phyloP scores from a whole-genome alignment of 2,888 invertebrate species.

The Cremastinae sp. region DNA sequence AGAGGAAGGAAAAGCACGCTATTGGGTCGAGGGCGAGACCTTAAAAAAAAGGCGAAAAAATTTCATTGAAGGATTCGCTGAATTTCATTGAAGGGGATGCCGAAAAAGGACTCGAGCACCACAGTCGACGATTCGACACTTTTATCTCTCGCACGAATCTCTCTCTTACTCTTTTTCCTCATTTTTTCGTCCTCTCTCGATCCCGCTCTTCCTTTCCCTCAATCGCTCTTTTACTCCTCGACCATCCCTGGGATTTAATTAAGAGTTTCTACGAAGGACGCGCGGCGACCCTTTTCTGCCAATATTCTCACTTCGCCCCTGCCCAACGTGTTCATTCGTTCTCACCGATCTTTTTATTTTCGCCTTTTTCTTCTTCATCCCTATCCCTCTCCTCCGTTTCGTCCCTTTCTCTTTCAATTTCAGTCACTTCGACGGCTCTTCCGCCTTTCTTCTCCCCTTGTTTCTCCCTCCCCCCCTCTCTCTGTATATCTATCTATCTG shows the following conservation, averaged over 20 bases:
- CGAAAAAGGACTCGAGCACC: slow-evolving; percentile 39
- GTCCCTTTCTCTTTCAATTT: slow-evolving; percentile 29
- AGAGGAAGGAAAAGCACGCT: slow-evolving; percentile 26
- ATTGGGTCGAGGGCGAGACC: slow-evolving; percentile 63
- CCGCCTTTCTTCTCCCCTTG: slow-evolving; percentile 9
- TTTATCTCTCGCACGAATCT: slow-evolving; percentile 54
- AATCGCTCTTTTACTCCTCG: background rate
- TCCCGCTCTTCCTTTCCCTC: slow-evolving; percentile 10
- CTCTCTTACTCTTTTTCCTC: slow-evolving; percentile 1
- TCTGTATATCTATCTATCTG: slow-evolving; percentile 6
- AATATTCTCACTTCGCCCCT: slow-evolving; percentile 42
- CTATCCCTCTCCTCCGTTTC: slow-evolving; percentile 7
- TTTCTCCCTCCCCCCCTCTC: slow-evolving; percentile 1
- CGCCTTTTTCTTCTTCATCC: background rate
- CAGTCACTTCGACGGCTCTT: slow-evolving; percentile 46
- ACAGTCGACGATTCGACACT: slow-evolving; percentile 44
- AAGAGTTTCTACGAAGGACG: slow-evolving; percentile 53
- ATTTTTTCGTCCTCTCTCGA: background rate
- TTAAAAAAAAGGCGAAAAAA: slow-evolving; percentile 44
- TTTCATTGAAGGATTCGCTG: slow-evolving; percentile 26
- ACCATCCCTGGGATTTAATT: slow-evolving; percentile 53
- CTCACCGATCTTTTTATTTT: slow-evolving; percentile 37
- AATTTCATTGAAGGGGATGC: background rate
- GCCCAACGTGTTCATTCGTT: slow-evolving; percentile 51
- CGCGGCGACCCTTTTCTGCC: slow-evolving; percentile 52